Base-by-base conservation (phyloP, 2,888 invertebrate species). In the Drosophila longiperda region DNA sequence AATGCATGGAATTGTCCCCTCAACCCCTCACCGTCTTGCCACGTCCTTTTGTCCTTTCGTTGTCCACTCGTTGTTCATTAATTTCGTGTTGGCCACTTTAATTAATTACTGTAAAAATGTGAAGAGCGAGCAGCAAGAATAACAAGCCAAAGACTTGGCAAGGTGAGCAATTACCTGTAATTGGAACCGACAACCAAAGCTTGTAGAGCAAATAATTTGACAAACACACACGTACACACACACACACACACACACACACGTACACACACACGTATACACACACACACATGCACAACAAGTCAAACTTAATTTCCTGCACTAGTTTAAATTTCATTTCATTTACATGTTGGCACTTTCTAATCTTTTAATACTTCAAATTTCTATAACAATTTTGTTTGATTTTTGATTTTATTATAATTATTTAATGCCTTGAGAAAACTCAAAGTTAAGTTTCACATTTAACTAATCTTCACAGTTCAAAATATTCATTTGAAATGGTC, bases 71-170 rank as follows among this genome's bases (percentile, higher is more conserved):
- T 23, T 9, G 53, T 55, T 32, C 48, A 71, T 59, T 55, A 71
- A 73, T 78, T 76, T 54, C 52, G 38, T 40, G 45, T 49, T 54
- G 54, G 42, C 58, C 60, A 75, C 75, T 75, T 71, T 53, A 78
- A 59, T 54, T 75, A 64, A 77, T 80, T 74, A 74, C 69, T 29
- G 32, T 23, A 23, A 40, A 70, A 61, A 64, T 62, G 57, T 40
- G 29, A 12, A 50, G 62, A 48, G 61, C 53, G 61, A 54, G n/a
- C 69, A 61, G 23, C 45, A 38, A 26, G 36, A 42, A 52, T 38
- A 38, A 23, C 36, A 38, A n/a, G 17, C 17, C 11, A 55, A 26
- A 26, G 49, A 50, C 9, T 42, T 11, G 15, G 20, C 36, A 7
- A 15, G 26, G 26, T 29, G 29, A 34, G 26, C 38, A 38, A 66